phyloP scores from a whole-genome alignment of 2,888 invertebrate genomes.

The Neocrepidodera transversa region DNA sequence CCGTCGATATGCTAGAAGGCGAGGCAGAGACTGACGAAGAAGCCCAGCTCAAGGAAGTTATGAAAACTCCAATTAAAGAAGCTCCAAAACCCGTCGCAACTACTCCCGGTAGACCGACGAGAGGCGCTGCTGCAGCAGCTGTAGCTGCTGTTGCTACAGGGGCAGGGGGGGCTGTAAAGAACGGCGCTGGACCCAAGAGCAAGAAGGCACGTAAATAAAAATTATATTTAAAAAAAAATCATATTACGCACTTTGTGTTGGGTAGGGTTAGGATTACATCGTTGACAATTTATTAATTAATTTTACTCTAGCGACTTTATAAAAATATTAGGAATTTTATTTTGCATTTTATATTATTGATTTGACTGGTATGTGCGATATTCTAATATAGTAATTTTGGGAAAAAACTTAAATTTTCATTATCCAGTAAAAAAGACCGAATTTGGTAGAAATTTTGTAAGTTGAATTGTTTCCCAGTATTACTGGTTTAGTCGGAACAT shows the following conservation, averaged over 20 bases:
- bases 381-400: no score
- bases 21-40: constrained; percentile 47
- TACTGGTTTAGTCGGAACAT: no score
- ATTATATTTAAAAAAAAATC: neutral
- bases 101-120: constrained; percentile 21
- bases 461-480: no score
- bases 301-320: neutral
- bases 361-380: no score
- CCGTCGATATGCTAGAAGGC: constrained; percentile 59
- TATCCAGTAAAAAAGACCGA: no score
- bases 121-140: constrained; percentile 31
- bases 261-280: neutral
- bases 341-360: no score
- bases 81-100: constrained; percentile 11
- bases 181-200: constrained; percentile 55
- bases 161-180: constrained; percentile 50
- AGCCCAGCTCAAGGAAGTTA: constrained; percentile 46
- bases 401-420: no score
- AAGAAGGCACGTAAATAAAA: constrained; percentile 43
- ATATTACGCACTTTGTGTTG: constrained; percentile 2
- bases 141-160: constrained; percentile 40
- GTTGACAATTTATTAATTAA: neutral
- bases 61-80: neutral
- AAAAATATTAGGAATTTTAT: neutral
- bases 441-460: no score